These are phyloP conservation scores for Hydrolagus colliei DNA, from an alignment of 2,797 vertebrate genomes.

Conservation along the genomic window DNA sequence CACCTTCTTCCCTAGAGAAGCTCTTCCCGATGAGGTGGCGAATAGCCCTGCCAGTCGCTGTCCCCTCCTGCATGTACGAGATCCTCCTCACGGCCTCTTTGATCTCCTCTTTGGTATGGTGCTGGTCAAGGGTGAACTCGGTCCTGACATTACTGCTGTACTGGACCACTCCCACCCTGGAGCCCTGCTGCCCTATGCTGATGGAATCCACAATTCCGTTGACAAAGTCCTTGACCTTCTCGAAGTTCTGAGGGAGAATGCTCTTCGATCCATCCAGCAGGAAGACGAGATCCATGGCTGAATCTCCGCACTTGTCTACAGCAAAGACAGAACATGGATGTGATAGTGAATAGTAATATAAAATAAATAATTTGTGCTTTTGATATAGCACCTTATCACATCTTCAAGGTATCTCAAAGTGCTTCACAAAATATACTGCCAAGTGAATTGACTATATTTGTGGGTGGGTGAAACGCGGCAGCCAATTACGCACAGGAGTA, in stretches of 20 bases:
- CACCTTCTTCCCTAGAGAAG: conserved; percentile 65
- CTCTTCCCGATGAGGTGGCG: conserved; percentile 70
- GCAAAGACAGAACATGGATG: not conserved
- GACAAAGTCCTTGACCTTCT: conserved; percentile 94
- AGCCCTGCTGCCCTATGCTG: conserved; percentile 74
- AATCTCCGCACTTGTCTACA: conserved; percentile 56
- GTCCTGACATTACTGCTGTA: conserved; percentile 83
- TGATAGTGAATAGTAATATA: not conserved
- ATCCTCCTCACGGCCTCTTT: conserved; percentile 88
- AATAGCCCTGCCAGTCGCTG: conserved; percentile 87
- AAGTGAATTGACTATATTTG: too few relatives aligned
- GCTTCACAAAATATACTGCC: too few relatives aligned
- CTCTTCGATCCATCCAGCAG: conserved; percentile 94
- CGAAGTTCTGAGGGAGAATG: conserved; percentile 89
- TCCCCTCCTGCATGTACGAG: conserved; percentile 92
- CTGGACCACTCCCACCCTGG: conserved; percentile 87
- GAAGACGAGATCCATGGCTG: conserved; percentile 74
- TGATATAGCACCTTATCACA: too few relatives aligned
- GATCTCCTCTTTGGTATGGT: conserved; percentile 82
- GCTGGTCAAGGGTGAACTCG: conserved; percentile 83
- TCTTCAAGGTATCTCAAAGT: too few relatives aligned
- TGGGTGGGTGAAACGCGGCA: too few relatives aligned
- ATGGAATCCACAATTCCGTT: conserved; percentile 87
- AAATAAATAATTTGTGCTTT: not conserved
- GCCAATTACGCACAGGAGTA: too few relatives aligned